Base-by-base conservation (phyloP, 2,113 vertebrate genomes). In the Myocastor coypus region DNA sequence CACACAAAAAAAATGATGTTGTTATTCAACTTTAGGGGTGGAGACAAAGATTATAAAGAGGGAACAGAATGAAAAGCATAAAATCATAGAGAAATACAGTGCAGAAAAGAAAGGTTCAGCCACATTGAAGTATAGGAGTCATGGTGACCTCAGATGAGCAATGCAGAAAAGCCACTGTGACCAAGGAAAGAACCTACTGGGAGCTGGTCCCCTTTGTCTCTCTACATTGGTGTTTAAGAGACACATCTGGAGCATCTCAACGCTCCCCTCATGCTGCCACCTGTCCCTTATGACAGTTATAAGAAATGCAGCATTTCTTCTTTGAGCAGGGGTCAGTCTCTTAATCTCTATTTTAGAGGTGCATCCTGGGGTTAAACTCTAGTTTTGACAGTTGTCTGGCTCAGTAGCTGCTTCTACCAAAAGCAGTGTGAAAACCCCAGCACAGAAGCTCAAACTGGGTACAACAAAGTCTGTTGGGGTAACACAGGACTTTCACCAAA, bases 21-120 rank as follows among this genome's bases (percentile, higher is more conserved):
- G 32, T 7, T 46, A 22, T 61, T 46, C 37, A 83, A 19, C 16
- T 19, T 87, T 59, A 24, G 34, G 3, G 28, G n/a, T 69, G 13
- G 30, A 61, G 11, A 52, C n/a, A 30, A 13, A 75, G 24, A 55
- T 55, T 64, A 77, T 68, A 89, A 81, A 24, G 40, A 75, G 2
- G 8, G 64, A 90, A 61, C 66, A 10, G 34, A 28, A 61, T 55
- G 63, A 40, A 80, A 64, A 59, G 32, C 37, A 42, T 91, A 82
- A 91, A 92, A 57, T 84, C 73, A 61, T 68, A 87, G 24, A 91
- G 34, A 9, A 91, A 84, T 40, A 63, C 80, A 88, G 68, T 30
- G 5, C 5, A 42, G 71, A 50, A 13, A 94, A 52, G 63, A 40
- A 57, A 81, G 87, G 46, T 19, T 82, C 82, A 66, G 52, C 3